A percentile compares a stretch with the other conserved stretches of the same genome.
Conservation (phyloP, 1,140 invertebrate genomes). For the Lerema accius region DNA sequence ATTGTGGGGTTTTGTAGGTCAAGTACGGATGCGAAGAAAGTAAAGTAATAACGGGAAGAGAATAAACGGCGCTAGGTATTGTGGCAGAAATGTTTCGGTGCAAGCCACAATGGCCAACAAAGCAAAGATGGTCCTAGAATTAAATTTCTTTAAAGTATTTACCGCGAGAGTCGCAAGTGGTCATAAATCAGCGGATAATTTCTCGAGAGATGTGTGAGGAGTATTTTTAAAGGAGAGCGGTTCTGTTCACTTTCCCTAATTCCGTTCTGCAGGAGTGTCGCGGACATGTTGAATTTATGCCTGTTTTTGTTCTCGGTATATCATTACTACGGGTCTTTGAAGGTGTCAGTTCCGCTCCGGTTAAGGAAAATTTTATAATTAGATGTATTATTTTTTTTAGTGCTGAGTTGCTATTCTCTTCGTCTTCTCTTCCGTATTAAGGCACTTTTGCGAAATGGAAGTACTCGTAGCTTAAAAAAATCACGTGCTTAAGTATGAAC, state of each 20-base stretch:
- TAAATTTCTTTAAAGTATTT: conserved; percentile 19
- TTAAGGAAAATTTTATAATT: too few species aligned
- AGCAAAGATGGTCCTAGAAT: conserved; percentile 5
- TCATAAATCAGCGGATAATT: conserved; percentile 23
- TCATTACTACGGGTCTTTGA: conserved; percentile 4
- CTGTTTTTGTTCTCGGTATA: conserved; percentile 15
- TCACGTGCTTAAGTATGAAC: too few species aligned
- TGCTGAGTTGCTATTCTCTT: too few species aligned
- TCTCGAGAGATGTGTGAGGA: conserved; percentile 17
- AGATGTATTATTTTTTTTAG: too few species aligned
- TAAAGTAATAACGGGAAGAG: too few species aligned
- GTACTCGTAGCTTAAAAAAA: too few species aligned
- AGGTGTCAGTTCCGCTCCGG: too few species aligned
- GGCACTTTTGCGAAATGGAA: too few species aligned
- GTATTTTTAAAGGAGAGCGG: conserved; percentile 18
- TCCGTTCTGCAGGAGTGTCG: conserved; percentile 1
- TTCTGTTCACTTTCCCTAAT: conserved; percentile 8
- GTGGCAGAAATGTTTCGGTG: too few species aligned
- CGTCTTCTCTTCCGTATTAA: too few species aligned
- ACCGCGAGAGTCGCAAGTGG: background rate
- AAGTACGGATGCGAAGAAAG: background rate
- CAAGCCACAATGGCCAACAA: too few species aligned
- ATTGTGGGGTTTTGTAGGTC: conserved; percentile 1
- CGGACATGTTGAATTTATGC: conserved; percentile 26
- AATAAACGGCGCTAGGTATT: too few species aligned